These are phyloP conservation scores for Drosophila quinaria DNA, from an alignment of 2,888 invertebrate species.

Conservation along the genomic window DNA sequence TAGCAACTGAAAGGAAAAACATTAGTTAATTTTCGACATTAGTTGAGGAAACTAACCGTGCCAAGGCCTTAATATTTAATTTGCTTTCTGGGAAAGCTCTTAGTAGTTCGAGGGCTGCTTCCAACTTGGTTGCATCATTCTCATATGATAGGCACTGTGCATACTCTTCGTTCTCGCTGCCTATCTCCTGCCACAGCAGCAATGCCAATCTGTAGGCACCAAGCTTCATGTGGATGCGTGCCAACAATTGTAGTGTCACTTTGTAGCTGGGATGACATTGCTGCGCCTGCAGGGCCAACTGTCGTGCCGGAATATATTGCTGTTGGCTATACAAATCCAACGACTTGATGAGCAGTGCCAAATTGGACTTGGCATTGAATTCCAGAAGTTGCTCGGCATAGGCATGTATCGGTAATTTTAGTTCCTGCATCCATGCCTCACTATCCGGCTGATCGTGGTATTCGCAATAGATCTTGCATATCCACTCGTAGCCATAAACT, in stretches of 20 bases:
- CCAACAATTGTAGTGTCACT: conserved; percentile 86
- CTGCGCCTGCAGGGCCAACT: conserved; percentile 86
- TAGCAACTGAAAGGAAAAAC: conserved; percentile 72
- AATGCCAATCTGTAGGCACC: conserved; percentile 87
- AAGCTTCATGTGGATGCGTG: conserved; percentile 86
- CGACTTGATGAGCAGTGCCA: conserved; percentile 88
- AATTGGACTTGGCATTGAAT: conserved; percentile 88
- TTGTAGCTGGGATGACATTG: conserved; percentile 85
- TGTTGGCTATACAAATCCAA: conserved; percentile 87
- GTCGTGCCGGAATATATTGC: conserved; percentile 87
- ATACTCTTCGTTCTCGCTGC: conserved; percentile 43
- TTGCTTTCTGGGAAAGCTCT: conserved; percentile 66
- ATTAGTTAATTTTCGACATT: not conserved
- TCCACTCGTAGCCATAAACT: conserved; percentile 87
- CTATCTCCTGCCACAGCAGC: conserved; percentile 67
- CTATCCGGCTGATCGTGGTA: conserved; percentile 52
- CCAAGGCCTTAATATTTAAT: conserved; percentile 60
- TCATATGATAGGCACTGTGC: conserved; percentile 80
- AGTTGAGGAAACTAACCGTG: conserved; percentile 63
- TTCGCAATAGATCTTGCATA: conserved; percentile 88
- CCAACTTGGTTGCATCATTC: conserved; percentile 77
- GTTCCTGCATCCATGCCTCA: conserved; percentile 51
- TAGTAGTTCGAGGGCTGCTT: conserved; percentile 86
- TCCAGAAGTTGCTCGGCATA: conserved; percentile 87
- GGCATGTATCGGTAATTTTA: conserved; percentile 84